These are phyloP conservation scores for Chaetorhynchus papuensis DNA, from an alignment of 2,113 vertebrate species.

Conservation along the genomic window DNA sequence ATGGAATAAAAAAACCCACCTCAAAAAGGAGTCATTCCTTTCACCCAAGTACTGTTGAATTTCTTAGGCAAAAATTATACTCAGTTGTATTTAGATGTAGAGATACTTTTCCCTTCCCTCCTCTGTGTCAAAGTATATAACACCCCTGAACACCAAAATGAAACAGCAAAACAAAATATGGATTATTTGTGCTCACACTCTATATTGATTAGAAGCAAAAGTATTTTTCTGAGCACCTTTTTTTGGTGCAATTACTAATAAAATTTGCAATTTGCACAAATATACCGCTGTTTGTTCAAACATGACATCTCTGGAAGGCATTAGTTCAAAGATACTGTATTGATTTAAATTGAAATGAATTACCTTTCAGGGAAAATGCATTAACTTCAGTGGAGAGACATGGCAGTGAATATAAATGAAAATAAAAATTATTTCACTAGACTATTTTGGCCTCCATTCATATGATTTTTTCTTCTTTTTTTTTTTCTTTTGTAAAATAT, in stretches of 20 bases:
- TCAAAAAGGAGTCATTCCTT: neutral
- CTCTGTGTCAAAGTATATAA: neutral
- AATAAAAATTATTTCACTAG: slow-evolving; percentile 1
- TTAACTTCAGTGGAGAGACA: slow-evolving; percentile 44
- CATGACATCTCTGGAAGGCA: neutral
- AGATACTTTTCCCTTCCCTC: neutral
- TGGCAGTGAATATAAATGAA: slow-evolving; percentile 51
- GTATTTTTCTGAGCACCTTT: neutral
- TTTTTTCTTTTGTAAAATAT: neutral
- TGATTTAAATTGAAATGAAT: slow-evolving; percentile 65
- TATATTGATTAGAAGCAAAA: neutral
- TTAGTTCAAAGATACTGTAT: slow-evolving; percentile 24
- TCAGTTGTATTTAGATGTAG: neutral
- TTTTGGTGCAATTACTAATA: neutral
- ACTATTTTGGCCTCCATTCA: slow-evolving; percentile 26
- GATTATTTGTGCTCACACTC: neutral
- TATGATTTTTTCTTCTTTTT: neutral
- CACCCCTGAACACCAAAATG: neutral
- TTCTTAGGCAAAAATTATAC: neutral
- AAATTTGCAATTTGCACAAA: slow-evolving; percentile 16
- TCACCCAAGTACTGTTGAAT: neutral
- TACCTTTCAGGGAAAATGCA: slow-evolving; percentile 53
- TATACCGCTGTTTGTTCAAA: neutral
- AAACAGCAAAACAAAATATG: neutral
- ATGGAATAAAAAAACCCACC: fast-evolving